Conservation (phyloP, 2,888 invertebrate genomes). For the Dynastes grantii region DNA sequence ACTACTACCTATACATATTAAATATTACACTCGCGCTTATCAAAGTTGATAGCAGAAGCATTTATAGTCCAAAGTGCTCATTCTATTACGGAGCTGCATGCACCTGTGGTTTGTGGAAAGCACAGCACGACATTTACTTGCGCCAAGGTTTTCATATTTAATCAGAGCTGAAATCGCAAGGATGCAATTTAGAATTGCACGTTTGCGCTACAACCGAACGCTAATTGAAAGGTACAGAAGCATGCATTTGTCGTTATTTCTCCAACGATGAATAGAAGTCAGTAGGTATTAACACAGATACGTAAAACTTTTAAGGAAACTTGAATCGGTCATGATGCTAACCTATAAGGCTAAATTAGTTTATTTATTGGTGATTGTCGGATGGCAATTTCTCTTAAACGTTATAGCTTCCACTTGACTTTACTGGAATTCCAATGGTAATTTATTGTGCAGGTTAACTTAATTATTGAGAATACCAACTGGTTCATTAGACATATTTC, state of each 20-base stretch:
- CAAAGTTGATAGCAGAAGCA: no score
- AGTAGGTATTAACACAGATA: conserved; percentile 46
- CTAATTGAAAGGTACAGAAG: conserved; percentile 38
- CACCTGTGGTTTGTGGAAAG: no score
- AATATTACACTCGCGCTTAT: no score
- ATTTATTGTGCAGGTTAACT: background rate
- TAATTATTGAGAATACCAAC: background rate
- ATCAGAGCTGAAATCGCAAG: background rate
- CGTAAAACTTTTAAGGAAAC: conserved; percentile 37
- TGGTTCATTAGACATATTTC: conserved; percentile 6
- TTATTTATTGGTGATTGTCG: conserved; percentile 36
- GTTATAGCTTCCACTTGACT: conserved; percentile 27
- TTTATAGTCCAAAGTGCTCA: no score
- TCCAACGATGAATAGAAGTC: conserved; percentile 29
- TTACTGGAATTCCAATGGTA: conserved; percentile 37
- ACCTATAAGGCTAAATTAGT: conserved; percentile 41
- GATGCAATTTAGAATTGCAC: conserved; percentile 10
- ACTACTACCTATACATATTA: no score
- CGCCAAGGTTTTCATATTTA: conserved; percentile 13
- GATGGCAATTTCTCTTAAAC: conserved; percentile 37
- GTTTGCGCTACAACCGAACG: conserved; percentile 19
- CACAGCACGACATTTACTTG: background rate
- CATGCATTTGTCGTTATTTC: conserved; percentile 24
- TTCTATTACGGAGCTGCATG: no score
- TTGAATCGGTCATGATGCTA: conserved; percentile 37